Base-by-base conservation (phyloP, 2,797 vertebrate genomes). In the Pelobates cultripes region DNA sequence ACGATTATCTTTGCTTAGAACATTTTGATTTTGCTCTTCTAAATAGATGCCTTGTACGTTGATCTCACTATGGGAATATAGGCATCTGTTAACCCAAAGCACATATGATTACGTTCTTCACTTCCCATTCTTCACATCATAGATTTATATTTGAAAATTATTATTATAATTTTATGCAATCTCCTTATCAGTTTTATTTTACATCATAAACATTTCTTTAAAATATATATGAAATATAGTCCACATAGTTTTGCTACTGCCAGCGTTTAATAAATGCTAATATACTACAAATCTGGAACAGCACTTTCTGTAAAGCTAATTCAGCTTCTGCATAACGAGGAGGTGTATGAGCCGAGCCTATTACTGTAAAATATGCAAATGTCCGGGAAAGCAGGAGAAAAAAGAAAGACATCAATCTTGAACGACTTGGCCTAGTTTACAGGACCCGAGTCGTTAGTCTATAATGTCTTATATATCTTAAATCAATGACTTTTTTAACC, bases 321-420 rank as follows among this genome's bases (percentile, higher is more conserved):
- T 28, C 2, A 53, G 10, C 3, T 51, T 10, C 40, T 63, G 43
- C 14, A 42, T 42, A 42, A 12, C 17, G 28, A 64, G 45, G 28
- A 14, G 15, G 4, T 63, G 12, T 71, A 17, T 12, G 42, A n/a
- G 55, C 4, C 13, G 13, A 45, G 10, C 2, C 7, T 10, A 61
- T 63, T 43, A 43, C 73, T 71, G 47, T 70, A 64, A 72, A 79
- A 72, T 47, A 47, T 60, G n/a, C 3, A 61, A 78, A 78, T 13
- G 57, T 41, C 10, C 41, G 63, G 44, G 40, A 57, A 72, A 72
- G 43, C n/a, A 44, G 43, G 55, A 75, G 71, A 60, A 42, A 71
- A 71, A 57, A 51, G 12, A 57, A 71, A 78, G 43, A 61, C 70
- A 43, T 78, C 55, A 63, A 60, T 51, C 61, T 6, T 7, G 6